Evolutionary conservation across 2,797 vertebrate species (phyloP), one percentile per base, ranked within the genome.

Genomic region (Toxotes lorentzi): DNA sequence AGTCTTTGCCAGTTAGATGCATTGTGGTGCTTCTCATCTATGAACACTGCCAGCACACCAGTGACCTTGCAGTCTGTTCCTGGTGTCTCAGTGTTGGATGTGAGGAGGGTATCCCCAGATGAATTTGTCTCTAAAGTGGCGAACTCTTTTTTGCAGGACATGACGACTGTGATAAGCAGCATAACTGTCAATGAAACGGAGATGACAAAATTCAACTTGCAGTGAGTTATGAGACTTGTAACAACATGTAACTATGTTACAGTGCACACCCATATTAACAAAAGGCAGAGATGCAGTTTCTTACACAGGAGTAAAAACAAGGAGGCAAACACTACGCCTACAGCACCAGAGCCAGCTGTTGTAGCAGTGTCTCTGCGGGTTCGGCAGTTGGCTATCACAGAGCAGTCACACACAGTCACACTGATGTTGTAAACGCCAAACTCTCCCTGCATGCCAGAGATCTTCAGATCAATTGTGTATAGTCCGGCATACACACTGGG

Each of bases 371-470:
- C 7, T 64, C 27, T 23, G 23, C 24, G 65, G 10, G 0, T 50
- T n/a, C 4, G 16, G 56, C 94, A 95, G 82, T 64, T 80, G 1
- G 56, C 45, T 0, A 32, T 85, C 38, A 77, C 45, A 1, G 73
- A 82, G 68, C 93, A 95, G 66, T 91, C 75, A 16, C 94, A 95
- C 1, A 83, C 91, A 0, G 65, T 88, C 41, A 93, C 89, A 7
- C 81, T 90, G 66, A 95, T 84, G 59, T 83, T 91, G 77, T 92
- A 82, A 19, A 90, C 12, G 1, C 66, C 43, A 61, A 32, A 91
- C 34, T 24, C 0, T 48, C 92, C 93, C 79, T 95, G 90, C 58
- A 73, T 54, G 88, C 93, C 93, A 0, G 76, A 91, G 48, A 95
- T 91, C 85, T 93, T 92, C 62, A 94, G 19, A 19, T 69, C 16